Base-by-base conservation (phyloP, 1,140 invertebrate genomes). In the Nasonia giraulti region DNA sequence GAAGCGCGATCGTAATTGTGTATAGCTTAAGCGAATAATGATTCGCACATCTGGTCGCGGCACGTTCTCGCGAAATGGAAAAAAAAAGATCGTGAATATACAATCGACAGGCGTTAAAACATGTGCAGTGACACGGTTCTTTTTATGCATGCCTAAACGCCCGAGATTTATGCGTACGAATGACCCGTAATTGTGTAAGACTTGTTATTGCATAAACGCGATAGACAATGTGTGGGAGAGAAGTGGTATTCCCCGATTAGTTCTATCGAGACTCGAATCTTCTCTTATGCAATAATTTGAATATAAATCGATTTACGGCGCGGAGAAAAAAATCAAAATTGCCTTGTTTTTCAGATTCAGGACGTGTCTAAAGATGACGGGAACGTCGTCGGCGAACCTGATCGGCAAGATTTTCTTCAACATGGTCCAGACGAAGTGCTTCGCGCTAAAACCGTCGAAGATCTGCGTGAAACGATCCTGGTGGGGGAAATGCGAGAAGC, bases 331-430 rank as follows among this genome's bases (percentile, higher is more conserved):
- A 66, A 66, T 66, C 11, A 23, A 7, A 17, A 23, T 23, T 66
- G 7, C 14, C 87, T 86, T 91, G 37, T 86, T 87, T 94, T 95
- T 31, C 94, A 98, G 98, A 89, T 99, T 99, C 91, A 96, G 97
- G 78, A 95, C 97, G 2, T 99, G 98, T 89, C 93, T 99, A 83
- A 98, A 98, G 90, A 95, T 97, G 92, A 96, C 97, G 0, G 95
- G 95, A 84, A 97, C 97, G 0, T 96, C 96, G 5, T 95, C 97
- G 1, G 96, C 98, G 0, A 97, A 98, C 89, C 95, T 98, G 85
- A 97, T 99, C 88, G 98, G 98, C 2, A 97, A 97, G 89, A 93
- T 99, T 10, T 99, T 98, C 93, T 99, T 99, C 94, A 98, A 99
- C 91, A 94, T 98, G 0, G 95, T 99, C 3, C 97, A 98, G 90